Evolutionary conservation across 2,797 vertebrate genomes (phyloP).

Genomic region (Cossypha caffra): DNA sequence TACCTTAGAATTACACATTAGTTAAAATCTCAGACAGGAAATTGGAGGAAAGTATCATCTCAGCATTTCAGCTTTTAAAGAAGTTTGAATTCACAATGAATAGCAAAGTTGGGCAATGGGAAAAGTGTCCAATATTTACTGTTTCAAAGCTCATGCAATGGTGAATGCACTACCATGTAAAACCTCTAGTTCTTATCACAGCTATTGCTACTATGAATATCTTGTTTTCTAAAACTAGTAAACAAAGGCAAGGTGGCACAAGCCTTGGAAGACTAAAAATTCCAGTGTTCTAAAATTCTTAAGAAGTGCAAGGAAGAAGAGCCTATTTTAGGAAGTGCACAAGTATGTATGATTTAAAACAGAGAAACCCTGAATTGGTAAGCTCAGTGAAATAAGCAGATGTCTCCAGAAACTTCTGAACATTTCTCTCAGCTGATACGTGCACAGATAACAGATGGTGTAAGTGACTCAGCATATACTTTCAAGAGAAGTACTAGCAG

Average conservation of each 20-base stretch:
- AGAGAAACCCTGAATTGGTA: background rate
- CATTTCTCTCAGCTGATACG: slow-evolving; percentile 25
- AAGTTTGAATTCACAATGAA: background rate
- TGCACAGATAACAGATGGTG: slow-evolving; percentile 47
- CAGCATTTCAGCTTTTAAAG: background rate
- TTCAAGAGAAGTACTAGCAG: slow-evolving; percentile 2
- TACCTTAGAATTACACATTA: background rate
- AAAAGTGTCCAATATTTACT: background rate
- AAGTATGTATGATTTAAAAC: background rate
- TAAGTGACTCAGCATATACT: slow-evolving; percentile 40
- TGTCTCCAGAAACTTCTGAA: slow-evolving; percentile 32
- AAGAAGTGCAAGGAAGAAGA: background rate
- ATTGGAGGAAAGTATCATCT: background rate
- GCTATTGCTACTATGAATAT: background rate
- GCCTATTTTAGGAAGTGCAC: background rate
- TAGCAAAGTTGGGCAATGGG: background rate
- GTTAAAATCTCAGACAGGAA: background rate
- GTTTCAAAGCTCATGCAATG: background rate
- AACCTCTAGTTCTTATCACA: background rate
- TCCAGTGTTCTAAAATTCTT: background rate
- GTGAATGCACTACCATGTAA: background rate
- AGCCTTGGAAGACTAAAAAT: background rate
- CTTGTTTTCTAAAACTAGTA: background rate
- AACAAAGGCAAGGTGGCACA: background rate
- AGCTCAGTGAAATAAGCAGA: slow-evolving; percentile 37